Evolutionary conservation across 2,797 vertebrate genomes (phyloP), one percentile per base, ranked within the genome.

Genomic region (Emydoidea blandingii): DNA sequence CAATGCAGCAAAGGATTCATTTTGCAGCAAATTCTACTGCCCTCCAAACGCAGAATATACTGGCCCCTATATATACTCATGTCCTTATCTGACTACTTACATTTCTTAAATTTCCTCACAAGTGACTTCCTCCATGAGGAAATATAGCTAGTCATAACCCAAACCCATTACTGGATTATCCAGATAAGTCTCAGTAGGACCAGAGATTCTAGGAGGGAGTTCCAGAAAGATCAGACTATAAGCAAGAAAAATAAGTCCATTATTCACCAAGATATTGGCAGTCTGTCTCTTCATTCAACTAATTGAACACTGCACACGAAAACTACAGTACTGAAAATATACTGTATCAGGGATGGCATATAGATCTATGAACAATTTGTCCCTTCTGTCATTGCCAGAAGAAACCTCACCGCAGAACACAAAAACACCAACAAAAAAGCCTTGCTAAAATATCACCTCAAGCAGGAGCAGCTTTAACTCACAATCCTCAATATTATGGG

Each of bases 341-440:
- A 97, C 92, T 88, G 95, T 94, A 95, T 92, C 91, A 93, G 72
- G 79, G 94, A 93, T 25, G 92, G 96, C 93, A 95, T 83, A 76
- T 87, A 94, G 97, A 97, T 97, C 96, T 97, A 97, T 97, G 97
- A 97, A 97, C 97, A 96, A 97, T 97, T 97, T 97, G 96, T 97
- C 96, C 97, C 93, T 92, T 91, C 81, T 97, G 95, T 97, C 96
- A 97, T 96, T 97, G 95, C 91, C 54, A 95, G 90, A 91, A 94
- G 52, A 96, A 96, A 83, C 78, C 50, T 95, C 72, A 92, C 82
- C 1, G 8, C 49, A 87, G 76, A 90, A 88, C 92, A 95, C 54
- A 92, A 94, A 88, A 92, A 47, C 44, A 91, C 12, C 41, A 93
- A 92, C 88, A 86, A 16, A 81, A 94, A 91, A 96, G 88, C 31